A percentile compares a stretch with the other conserved stretches of the same genome.
phyloP scores from a whole-genome alignment of 1,140 invertebrate species.

The Caenorhabditis remanei region DNA sequence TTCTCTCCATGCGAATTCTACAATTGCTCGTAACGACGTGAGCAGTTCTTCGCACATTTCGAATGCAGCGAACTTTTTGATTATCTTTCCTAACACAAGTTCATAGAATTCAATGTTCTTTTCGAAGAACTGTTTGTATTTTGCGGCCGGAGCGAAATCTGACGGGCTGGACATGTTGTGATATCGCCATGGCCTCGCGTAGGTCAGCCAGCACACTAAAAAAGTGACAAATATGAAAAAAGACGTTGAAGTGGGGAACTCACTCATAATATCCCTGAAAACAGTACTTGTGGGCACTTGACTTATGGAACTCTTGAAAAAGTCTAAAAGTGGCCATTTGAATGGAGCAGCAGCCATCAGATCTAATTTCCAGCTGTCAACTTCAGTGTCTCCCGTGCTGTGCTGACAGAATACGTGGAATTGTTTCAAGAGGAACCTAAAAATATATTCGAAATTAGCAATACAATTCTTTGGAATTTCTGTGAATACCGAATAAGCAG shows the following conservation, averaged over 20 bases:
- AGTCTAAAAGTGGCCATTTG: conserved; percentile 14
- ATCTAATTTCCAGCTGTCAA: conserved; percentile 38
- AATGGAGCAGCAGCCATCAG: conserved; percentile 21
- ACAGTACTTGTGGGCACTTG: conserved; percentile 24
- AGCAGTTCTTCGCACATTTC: conserved; percentile 40
- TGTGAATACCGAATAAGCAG: conserved; percentile 18
- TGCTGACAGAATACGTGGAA: conserved; percentile 59
- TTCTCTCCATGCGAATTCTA: conserved; percentile 59
- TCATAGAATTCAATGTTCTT: conserved; percentile 50
- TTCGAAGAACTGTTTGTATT: conserved; percentile 48
- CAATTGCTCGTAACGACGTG: background rate
- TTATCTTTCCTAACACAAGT: conserved; percentile 50
- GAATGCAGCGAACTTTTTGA: conserved; percentile 43
- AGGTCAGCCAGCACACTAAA: conserved; percentile 54
- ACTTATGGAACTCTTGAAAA: conserved; percentile 23
- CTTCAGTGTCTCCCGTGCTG: conserved; percentile 30
- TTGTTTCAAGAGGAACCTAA: conserved; percentile 55
- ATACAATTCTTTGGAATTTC: background rate
- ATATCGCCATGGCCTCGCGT: conserved; percentile 57
- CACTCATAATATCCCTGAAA: conserved; percentile 4
- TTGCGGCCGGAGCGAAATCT: background rate
- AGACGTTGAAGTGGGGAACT: background rate
- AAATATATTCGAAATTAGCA: background rate
- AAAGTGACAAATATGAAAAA: background rate
- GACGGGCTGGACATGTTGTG: background rate